Conservation (phyloP, 2,797 vertebrate genomes). For the Gephyroberyx darwinii region DNA sequence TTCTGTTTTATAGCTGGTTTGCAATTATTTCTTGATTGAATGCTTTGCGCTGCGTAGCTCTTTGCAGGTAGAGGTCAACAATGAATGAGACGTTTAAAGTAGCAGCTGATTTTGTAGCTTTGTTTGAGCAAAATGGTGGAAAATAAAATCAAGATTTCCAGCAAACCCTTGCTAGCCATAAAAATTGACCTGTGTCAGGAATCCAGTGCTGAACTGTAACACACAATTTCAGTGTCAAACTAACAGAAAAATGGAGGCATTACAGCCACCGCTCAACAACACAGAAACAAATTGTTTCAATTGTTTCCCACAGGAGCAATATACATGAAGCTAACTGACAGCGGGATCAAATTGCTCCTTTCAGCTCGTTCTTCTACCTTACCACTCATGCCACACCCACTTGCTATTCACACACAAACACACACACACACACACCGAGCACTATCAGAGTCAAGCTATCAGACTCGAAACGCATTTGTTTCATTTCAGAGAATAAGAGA, state of each 20-base stretch:
- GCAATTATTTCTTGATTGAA: conserved; percentile 1
- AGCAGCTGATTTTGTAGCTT: too few relatives aligned
- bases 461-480: conserved; percentile 49
- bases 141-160: conserved; percentile 32
- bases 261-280: conserved; percentile 51
- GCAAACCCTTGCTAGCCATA: conserved; percentile 27
- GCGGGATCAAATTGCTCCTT: conserved; percentile 63
- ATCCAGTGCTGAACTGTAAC: conserved; percentile 24
- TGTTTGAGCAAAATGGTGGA: conserved; percentile 37
- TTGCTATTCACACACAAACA: conserved; percentile 31
- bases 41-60: background rate
- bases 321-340: conserved; percentile 62
- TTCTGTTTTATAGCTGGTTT: background rate
- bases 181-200: conserved; percentile 56
- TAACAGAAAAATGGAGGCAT: conserved; percentile 54
- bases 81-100: background rate
- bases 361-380: conserved; percentile 61
- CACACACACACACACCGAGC: conserved; percentile 12
- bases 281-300: conserved; percentile 65
- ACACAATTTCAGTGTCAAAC: conserved; percentile 51
- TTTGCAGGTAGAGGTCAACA: conserved; percentile 22
- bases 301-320: conserved; percentile 61
- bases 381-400: conserved; percentile 31
- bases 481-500: conserved; percentile 46
- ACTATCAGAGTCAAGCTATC: conserved; percentile 58